phyloP scores from a whole-genome alignment of 2,888 invertebrate genomes.

The Drosophila niveifrons region DNA sequence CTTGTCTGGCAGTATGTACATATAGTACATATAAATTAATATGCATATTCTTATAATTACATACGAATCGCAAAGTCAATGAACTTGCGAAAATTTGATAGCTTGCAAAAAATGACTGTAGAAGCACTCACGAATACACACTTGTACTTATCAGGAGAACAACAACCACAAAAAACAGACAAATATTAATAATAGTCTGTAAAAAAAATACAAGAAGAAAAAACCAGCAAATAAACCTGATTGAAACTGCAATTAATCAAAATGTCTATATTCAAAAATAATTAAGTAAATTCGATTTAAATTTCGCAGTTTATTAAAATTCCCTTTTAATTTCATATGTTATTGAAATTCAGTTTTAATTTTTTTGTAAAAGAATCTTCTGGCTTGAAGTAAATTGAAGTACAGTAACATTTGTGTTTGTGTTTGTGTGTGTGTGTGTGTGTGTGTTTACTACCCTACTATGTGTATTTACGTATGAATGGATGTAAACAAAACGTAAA shows the following conservation, averaged over 20 bases:
- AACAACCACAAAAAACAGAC: slow-evolving; percentile 9
- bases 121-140: slow-evolving; percentile 4
- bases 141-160: slow-evolving; percentile 39
- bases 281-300: neutral
- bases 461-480: slow-evolving; percentile 62
- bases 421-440: slow-evolving; percentile 11
- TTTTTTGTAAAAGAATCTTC: neutral
- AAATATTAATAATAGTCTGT: slow-evolving; percentile 5
- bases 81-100: slow-evolving; percentile 59
- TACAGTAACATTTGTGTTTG: slow-evolving; percentile 18
- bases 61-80: slow-evolving; percentile 47
- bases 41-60: slow-evolving; percentile 2
- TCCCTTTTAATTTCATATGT: too few relatives aligned
- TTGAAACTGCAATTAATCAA: slow-evolving; percentile 1
- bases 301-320: neutral
- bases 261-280: neutral
- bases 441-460: slow-evolving; percentile 29
- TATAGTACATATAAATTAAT: slow-evolving; percentile 1
- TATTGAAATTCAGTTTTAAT: neutral
- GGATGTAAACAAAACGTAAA: slow-evolving; percentile 69
- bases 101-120: slow-evolving; percentile 37
- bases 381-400: neutral
- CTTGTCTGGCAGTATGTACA: neutral
- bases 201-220: slow-evolving; percentile 1
- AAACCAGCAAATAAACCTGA: slow-evolving; percentile 3